phyloP scores from a whole-genome alignment of 1,140 invertebrate species.

The Patella vulgata region DNA sequence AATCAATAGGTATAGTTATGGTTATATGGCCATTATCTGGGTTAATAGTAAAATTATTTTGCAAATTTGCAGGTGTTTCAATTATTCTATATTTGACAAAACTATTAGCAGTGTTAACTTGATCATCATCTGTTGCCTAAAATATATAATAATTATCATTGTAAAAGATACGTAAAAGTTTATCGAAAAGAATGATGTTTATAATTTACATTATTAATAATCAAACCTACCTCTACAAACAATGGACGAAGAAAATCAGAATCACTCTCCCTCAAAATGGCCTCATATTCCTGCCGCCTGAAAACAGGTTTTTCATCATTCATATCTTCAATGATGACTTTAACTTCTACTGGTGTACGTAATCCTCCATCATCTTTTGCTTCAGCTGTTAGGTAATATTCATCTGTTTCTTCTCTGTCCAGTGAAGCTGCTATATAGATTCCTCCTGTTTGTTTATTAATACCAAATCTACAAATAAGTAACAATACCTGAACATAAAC shows the following conservation, averaged over 20 bases:
- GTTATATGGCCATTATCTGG: conserved; percentile 36
- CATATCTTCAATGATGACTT: conserved; percentile 72
- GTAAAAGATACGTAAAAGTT: background rate
- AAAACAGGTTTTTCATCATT: conserved; percentile 76
- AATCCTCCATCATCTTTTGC: conserved; percentile 90
- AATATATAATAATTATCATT: background rate
- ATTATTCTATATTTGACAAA: conserved; percentile 40
- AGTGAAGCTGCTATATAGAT: conserved; percentile 81
- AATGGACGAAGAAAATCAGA: conserved; percentile 37
- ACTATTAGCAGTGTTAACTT: conserved; percentile 42
- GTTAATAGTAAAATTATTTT: conserved; percentile 45
- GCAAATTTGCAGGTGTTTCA: conserved; percentile 23
- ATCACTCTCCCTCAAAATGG: conserved; percentile 37
- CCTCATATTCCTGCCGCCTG: conserved; percentile 40
- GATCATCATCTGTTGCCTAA: conserved; percentile 63
- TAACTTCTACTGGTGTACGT: conserved; percentile 86
- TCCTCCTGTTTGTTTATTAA: conserved; percentile 83
- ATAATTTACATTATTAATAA: too few relatives aligned
- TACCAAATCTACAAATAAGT: conserved; percentile 74
- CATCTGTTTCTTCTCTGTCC: conserved; percentile 85
- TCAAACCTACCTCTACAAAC: conserved; percentile 36
- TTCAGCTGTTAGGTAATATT: conserved; percentile 91
- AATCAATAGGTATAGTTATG: conserved; percentile 42
- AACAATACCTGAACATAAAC: too few relatives aligned
- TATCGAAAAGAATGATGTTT: background rate